phyloP scores from a whole-genome alignment of 1,140 invertebrate species.

The Caerostris extrusa region DNA sequence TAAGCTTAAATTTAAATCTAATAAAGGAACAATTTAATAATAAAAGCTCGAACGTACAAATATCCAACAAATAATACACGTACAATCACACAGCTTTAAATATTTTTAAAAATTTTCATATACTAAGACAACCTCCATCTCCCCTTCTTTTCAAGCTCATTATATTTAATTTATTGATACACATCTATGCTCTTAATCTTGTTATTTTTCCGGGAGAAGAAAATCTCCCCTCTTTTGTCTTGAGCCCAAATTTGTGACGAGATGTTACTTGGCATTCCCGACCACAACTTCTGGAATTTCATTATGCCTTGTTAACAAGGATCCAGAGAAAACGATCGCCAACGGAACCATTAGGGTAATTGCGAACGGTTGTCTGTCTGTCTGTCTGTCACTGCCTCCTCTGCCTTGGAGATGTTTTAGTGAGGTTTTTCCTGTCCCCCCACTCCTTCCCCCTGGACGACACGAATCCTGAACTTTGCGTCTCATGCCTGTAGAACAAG shows the following conservation, averaged over 20 bases:
- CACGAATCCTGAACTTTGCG: conserved; percentile 37
- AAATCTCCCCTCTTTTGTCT: conserved; percentile 25
- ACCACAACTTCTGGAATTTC: conserved; percentile 75
- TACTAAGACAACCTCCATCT: too few species aligned
- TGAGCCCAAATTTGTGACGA: conserved; percentile 51
- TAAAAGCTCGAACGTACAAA: too few species aligned
- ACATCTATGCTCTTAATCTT: neutral
- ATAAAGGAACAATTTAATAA: too few species aligned
- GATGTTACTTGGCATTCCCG: conserved; percentile 72
- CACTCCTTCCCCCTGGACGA: neutral
- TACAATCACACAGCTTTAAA: too few species aligned
- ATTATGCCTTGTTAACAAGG: conserved; percentile 77
- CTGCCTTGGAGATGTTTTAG: conserved; percentile 52
- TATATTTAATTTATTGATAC: neutral
- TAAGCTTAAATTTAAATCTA: too few species aligned
- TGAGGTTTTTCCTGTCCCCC: neutral
- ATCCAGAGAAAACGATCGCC: conserved; percentile 73
- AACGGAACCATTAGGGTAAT: conserved; percentile 77
- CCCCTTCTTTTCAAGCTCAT: neutral
- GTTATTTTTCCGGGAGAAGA: neutral
- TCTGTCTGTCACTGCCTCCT: conserved; percentile 27
- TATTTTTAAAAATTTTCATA: too few species aligned
- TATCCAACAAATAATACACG: too few species aligned
- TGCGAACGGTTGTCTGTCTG: conserved; percentile 64
- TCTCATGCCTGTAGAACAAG: conserved; percentile 39